Base-by-base conservation (phyloP, 2,888 invertebrate species). In the Tipula confusa region DNA sequence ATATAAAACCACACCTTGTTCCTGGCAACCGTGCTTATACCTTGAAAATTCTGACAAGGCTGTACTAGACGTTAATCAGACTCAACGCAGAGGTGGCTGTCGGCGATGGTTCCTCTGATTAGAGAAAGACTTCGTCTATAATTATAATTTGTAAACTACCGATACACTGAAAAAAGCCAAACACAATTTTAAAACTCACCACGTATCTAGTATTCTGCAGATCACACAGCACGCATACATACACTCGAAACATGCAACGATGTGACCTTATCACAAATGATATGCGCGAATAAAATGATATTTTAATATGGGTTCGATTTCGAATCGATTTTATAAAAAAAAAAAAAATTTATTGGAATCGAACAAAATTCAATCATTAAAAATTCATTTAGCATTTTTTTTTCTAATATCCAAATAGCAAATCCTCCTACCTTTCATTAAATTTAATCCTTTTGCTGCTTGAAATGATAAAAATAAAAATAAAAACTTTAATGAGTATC, bases 341-440 rank as follows among this genome's bases (percentile, higher is more conserved):
- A 9, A 7, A 3, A 29, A 29, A 29, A 15, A 15, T 82, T 29
- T 31, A 36, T 11, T 24, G 24, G 64, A 64, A 9, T 64, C 24
- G 64, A 24, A 64, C n/a, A 64, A 64, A 64, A 9, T 64, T 24
- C 24, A 64, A 18, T 64, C 64, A 64, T 64, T 64, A 64, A 64
- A 64, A 64, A 24, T n/a, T 24, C 64, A 43, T 43, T 43, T 43
- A 3, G 43, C n/a, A n/a, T 43, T 43, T 43, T 33, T 6, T 33
- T 33, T 33, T 33, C 11, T 33, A 9, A 9, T 33, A 64, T 64
- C 64, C n/a, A 64, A 64, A 64, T 64, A 24, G 24, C 3, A 80
- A 80, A 80, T 29, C 80, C n/a, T n/a, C n/a, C 29, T 80, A 80
- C 80, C 80, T 80, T 80, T 80, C 80, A 80, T 80, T 31, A 80